These are phyloP conservation scores for Hirudinaria manillensis DNA, from an alignment of 2,888 invertebrate genomes.

Conservation along the genomic window DNA sequence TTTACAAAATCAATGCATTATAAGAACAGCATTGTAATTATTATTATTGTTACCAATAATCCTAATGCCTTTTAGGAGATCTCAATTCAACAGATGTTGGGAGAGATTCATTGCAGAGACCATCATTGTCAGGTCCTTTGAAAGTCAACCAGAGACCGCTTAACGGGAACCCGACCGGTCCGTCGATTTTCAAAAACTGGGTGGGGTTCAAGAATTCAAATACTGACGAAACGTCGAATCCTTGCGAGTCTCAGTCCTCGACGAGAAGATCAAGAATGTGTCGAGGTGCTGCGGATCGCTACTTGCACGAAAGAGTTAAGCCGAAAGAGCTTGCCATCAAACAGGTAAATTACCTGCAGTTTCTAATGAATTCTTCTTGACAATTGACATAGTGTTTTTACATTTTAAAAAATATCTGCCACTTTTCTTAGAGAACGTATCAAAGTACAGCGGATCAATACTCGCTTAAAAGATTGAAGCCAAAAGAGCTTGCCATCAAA, in stretches of 20 bases:
- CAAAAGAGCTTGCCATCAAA: conserved; percentile 14
- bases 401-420: no score
- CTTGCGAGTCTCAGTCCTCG: background rate
- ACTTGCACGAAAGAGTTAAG: background rate
- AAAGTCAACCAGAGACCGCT: background rate
- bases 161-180: background rate
- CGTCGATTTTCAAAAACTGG: conserved; percentile 1
- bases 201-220: background rate
- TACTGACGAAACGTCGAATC: background rate
- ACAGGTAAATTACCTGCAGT: conserved; percentile 5
- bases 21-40: no score
- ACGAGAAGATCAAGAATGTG: background rate
- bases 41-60: no score
- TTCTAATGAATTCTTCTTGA: background rate
- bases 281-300: background rate
- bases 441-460: background rate
- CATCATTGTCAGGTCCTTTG: no score
- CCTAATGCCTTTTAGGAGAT: no score
- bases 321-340: conserved; percentile 14
- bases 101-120: no score
- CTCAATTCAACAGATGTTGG: no score
- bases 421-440: background rate
- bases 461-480: background rate
- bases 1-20: no score
- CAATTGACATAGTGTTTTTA: no score